These are phyloP conservation scores for Plecturocebus donacophilus DNA, from an alignment of 2,113 vertebrate species.

Conservation along the genomic window DNA sequence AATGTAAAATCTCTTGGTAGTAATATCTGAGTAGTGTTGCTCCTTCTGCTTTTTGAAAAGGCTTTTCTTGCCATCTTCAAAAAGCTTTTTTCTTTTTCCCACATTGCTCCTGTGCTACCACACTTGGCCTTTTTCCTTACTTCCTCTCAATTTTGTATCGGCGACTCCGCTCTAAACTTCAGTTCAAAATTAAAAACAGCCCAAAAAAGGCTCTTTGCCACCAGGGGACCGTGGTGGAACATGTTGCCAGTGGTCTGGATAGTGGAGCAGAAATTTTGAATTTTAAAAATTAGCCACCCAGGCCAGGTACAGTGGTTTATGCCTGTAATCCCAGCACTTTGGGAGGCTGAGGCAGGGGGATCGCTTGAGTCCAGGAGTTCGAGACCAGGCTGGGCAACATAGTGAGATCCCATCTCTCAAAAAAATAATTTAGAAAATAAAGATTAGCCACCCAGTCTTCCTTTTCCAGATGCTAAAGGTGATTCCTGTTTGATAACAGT, in stretches of 20 bases:
- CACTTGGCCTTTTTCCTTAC: neutral
- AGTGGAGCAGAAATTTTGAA: neutral
- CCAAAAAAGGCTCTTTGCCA: neutral
- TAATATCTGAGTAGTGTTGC: neutral
- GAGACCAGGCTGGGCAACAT: too few relatives aligned
- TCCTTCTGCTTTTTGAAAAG: neutral
- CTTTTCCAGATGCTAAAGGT: neutral
- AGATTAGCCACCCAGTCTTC: neutral
- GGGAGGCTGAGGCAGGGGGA: too few relatives aligned
- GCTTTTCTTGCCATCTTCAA: neutral
- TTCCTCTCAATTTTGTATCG: neutral
- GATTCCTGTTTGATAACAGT: neutral
- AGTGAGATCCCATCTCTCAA: too few relatives aligned
- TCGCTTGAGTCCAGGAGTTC: too few relatives aligned
- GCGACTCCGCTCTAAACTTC: neutral
- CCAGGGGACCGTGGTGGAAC: neutral
- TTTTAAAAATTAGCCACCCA: neutral
- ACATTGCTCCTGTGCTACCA: accelerated
- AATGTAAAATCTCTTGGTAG: neutral
- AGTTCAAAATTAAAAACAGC: neutral
- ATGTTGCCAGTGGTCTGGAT: neutral
- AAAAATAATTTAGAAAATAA: too few relatives aligned
- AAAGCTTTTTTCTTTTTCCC: neutral
- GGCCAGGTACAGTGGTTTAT: too few relatives aligned
- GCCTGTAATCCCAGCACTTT: too few relatives aligned